Evolutionary conservation across 2,797 vertebrate species (phyloP), one percentile per base, ranked within the genome.

Genomic region (Graptemys geographica): DNA sequence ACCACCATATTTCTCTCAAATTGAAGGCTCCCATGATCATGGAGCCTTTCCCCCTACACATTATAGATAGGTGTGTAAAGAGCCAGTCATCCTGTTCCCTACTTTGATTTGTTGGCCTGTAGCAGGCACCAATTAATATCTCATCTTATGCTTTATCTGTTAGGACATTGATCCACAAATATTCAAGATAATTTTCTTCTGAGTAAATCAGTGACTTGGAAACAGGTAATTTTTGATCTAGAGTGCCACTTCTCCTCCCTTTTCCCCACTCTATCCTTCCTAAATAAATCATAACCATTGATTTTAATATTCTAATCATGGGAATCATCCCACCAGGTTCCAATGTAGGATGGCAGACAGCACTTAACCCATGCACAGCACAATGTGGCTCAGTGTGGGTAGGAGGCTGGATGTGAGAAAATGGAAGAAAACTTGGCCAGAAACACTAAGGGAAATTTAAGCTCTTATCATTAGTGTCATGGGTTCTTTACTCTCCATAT

Each of bases 341-440:
- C 69, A 72, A 12, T 72, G 44, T 83, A 86, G 33, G 51, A 44
- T 62, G 31, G 44, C 41, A 65, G 91, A 69, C 81, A 76, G 53
- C 69, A 10, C 88, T 82, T 83, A 62, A n/a, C 5, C 4, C 52
- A n/a, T 49, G 11, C 0, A 1, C 47, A 55, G 55, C 72, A 37
- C n/a, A 96, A 31, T 33, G 16, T 59, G 85, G 79, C 88, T 53
- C 83, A 89, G 56, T 49, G 52, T 28, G 81, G 84, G 55, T 80
- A 44, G 49, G 23, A 91, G 33, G 16, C 89, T 96, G 94, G 21
- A 72, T 41, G 19, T 72, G 69, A 12, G 69, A 72, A 72, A 72
- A 72, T 72, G 37, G 94, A 93, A 96, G 93, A 93, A 95, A 92
- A 86, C 47, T 91, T 96, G 94, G 85, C 25, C 57, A 79, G 86